Conservation (phyloP, 2,797 vertebrate species). For the Arctocebus calabarensis region DNA sequence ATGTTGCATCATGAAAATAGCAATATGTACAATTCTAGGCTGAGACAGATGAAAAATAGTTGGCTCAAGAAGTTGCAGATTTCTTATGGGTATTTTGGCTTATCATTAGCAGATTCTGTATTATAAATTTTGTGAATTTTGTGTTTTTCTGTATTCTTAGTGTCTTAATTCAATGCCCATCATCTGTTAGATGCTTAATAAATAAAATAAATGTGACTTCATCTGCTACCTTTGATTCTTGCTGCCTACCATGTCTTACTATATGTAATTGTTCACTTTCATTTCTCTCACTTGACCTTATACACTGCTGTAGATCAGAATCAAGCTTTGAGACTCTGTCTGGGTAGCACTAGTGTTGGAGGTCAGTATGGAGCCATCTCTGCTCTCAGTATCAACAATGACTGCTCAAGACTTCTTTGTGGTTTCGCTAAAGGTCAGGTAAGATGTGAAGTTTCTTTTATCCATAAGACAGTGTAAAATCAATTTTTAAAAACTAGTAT, state of each 20-base stretch:
- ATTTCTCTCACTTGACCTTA: conserved; percentile 50
- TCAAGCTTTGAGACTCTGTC: conserved; percentile 96
- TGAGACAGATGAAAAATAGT: neutral
- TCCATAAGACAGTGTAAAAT: neutral
- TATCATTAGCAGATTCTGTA: neutral
- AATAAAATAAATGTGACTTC: conserved; percentile 38
- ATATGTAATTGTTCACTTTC: neutral
- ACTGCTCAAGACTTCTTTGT: conserved; percentile 96
- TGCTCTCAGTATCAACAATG: conserved; percentile 97
- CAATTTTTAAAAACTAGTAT: neutral
- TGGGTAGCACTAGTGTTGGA: conserved; percentile 95
- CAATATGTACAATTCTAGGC: neutral
- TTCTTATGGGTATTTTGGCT: neutral
- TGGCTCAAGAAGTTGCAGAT: neutral
- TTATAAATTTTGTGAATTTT: neutral
- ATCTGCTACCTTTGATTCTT: conserved; percentile 44
- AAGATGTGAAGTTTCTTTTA: conserved; percentile 58
- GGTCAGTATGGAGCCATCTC: conserved; percentile 97
- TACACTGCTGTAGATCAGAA: conserved; percentile 91
- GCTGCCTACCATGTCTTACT: neutral
- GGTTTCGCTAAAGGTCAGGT: conserved; percentile 99
- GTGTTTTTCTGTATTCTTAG: neutral
- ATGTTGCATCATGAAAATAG: conserved; percentile 39
- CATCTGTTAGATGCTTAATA: conserved; percentile 19
- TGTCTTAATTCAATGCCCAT: neutral